Conservation (phyloP, 2,113 vertebrate species). For the Clupea harengus region DNA sequence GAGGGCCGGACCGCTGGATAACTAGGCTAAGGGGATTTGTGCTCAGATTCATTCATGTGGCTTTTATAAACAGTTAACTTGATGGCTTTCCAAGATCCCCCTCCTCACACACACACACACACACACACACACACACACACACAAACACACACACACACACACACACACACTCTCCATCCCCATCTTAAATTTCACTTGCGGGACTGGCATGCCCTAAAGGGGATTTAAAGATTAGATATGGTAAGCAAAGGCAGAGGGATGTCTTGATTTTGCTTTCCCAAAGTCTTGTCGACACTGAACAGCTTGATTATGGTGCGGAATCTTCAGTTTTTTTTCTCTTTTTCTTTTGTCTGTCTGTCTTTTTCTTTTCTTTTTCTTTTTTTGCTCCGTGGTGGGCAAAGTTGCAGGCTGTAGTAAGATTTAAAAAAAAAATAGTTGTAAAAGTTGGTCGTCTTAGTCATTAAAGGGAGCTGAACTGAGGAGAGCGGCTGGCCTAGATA, state of each 20-base stretch:
- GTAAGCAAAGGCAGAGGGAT: constrained; percentile 57
- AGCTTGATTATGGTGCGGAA: constrained; percentile 44
- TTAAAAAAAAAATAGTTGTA: constrained; percentile 18
- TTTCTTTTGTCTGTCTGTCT: background rate
- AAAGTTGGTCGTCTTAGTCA: constrained; percentile 41
- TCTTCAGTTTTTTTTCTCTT: constrained; percentile 15
- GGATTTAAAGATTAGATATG: constrained; percentile 66
- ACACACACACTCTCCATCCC: constrained; percentile 15
- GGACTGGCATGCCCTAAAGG: constrained; percentile 46
- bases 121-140: constrained; percentile 7
- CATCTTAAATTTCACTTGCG: constrained; percentile 60
- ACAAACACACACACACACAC: background rate
- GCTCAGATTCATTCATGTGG: constrained; percentile 53
- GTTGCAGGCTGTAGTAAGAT: background rate
- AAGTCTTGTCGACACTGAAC: constrained; percentile 26
- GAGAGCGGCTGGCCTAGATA: constrained; percentile 51
- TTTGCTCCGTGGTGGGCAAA: background rate
- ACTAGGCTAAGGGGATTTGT: constrained; percentile 48
- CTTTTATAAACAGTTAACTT: constrained; percentile 62
- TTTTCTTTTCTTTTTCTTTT: background rate
- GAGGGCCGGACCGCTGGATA: constrained; percentile 27
- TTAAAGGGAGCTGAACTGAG: constrained; percentile 41
- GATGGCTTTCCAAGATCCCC: constrained; percentile 54
- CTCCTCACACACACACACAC: constrained; percentile 23
- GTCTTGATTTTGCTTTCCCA: constrained; percentile 47